Percentiles rank a stretch among this genome's conserved stretches.
phyloP scores from a whole-genome alignment of 2,797 vertebrate genomes.

The Smutsia temminckii region DNA sequence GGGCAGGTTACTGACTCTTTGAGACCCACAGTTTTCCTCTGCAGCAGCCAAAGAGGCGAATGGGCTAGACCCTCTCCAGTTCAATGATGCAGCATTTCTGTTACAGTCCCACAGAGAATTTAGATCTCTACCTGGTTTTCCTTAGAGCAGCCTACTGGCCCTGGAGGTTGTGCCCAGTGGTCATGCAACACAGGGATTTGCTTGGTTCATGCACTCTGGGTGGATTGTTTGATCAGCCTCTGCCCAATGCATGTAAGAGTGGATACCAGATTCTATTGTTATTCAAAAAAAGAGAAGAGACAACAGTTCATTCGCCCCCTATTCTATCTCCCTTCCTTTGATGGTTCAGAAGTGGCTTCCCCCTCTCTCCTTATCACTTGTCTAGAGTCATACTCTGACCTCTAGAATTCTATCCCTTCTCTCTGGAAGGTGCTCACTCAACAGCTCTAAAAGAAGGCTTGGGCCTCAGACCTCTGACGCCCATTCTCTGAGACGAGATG shows the following conservation, averaged over 20 bases:
- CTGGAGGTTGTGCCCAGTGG: background rate
- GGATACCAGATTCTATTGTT: background rate
- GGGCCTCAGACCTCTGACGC: conserved; percentile 23
- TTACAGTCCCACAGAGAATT: background rate
- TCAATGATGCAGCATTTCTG: background rate
- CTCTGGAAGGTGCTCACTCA: background rate
- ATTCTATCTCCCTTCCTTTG: background rate
- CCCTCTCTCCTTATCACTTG: background rate
- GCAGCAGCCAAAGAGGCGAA: background rate
- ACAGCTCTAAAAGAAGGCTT: background rate
- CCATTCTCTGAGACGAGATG: conserved; percentile 1
- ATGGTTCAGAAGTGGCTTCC: background rate
- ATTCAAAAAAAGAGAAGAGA: background rate
- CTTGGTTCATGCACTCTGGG: background rate
- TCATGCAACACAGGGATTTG: background rate
- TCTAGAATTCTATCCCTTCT: background rate
- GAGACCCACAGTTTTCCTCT: background rate
- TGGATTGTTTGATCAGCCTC: background rate
- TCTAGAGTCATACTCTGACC: background rate
- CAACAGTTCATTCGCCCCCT: background rate
- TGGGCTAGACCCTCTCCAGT: background rate
- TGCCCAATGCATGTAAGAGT: background rate
- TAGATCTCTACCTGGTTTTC: background rate
- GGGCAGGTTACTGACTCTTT: background rate
- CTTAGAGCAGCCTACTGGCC: background rate